Base-by-base conservation (phyloP, 2,113 vertebrate genomes). In the Bucco capensis region DNA sequence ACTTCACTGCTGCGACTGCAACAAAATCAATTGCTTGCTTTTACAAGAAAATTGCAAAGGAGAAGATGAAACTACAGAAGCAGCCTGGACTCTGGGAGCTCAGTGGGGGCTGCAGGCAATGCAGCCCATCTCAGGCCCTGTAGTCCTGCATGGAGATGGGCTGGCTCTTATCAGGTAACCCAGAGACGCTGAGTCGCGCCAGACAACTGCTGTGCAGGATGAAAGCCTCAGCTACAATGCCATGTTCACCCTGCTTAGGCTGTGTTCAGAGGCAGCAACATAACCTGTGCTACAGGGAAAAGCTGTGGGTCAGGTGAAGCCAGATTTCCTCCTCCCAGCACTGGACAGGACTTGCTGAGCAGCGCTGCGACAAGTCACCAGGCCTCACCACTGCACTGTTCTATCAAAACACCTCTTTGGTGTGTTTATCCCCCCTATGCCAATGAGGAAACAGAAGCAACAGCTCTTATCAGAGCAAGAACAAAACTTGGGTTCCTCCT, bases 231-330 rank as follows among this genome's bases (percentile, higher is more conserved):
- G 31, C 56, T 49, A 37, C 40, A 49, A 62, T 81, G 40, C 70
- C 70, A 28, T 0, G 1, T 27, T 71, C 70, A 46, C 61, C 33
- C 46, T 40, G 46, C 47, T 50, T 2, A 8, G 70, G 35, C 28
- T 62, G 37, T 40, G 37, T 40, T 86, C 0, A 0, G 2, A 22
- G 17, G 17, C 19, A 5, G 3, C 40, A 86, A 58, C 65, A 78
- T 6, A 37, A n/a, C 73, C 51, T 0, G 0, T 24, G 44, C 54
- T 14, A n/a, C n/a, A 38, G 8, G 2, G 28, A 9, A 82, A 28
- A 70, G 14, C 53, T 64, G 58, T 9, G 31, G 69, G n/a, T 7
- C 73, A 61, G 33, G 72, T 30, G 65, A 90, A 53, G 60, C 16
- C 54, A 72, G 33, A 81, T 5, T 17, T 74, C 57, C 22, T 46